phyloP scores from a whole-genome alignment of 2,113 vertebrate genomes.

The Cisticola juncidis region DNA sequence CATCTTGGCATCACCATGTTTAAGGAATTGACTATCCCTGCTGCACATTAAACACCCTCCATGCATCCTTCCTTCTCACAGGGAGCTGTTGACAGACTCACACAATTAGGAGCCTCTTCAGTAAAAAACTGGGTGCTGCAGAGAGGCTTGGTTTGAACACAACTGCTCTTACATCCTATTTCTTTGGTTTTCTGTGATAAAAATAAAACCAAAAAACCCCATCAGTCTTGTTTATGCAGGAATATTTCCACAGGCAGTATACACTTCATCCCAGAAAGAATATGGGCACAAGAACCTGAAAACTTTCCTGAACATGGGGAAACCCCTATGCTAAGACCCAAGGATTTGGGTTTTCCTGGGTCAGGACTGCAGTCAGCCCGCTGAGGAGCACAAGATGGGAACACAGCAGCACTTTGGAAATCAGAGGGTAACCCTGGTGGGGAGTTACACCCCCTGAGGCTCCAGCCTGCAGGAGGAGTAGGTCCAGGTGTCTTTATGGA shows the following conservation, averaged over 20 bases:
- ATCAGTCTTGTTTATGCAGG: neutral
- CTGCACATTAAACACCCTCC: neutral
- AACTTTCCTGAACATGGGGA: neutral
- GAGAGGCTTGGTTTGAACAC: neutral
- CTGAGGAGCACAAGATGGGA: neutral
- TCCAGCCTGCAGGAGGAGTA: neutral
- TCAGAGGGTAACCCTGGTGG: neutral
- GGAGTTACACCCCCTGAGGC: rapidly evolving
- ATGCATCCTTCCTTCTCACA: neutral
- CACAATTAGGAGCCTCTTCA: neutral
- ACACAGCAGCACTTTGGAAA: neutral
- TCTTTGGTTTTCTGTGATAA: neutral
- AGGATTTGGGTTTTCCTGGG: neutral
- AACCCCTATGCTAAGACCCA: neutral
- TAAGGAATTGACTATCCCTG: neutral
- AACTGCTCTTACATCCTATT: neutral
- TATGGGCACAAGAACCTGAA: neutral
- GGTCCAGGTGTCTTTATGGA: neutral
- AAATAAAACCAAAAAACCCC: rapidly evolving
- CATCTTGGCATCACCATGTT: neutral
- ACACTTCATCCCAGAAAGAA: neutral
- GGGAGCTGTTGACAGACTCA: neutral
- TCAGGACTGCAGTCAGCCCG: neutral
- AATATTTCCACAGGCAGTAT: neutral
- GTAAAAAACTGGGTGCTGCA: neutral